Base-by-base conservation (phyloP, 2,797 vertebrate species). In the Acrossocheilus wenchowensis region DNA sequence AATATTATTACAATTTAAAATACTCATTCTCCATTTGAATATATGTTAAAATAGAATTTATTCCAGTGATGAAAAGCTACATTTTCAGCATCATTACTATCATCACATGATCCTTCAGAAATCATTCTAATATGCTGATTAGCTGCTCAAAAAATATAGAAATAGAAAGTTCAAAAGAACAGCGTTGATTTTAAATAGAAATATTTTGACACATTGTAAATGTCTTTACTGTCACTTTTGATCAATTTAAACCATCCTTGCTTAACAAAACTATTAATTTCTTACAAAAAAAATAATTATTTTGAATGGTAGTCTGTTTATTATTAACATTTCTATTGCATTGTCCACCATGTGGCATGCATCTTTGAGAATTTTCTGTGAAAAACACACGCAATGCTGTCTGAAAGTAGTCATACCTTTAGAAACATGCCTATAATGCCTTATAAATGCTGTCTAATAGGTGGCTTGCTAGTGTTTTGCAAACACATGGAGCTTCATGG, bases 401-500 rank as follows among this genome's bases (percentile, higher is more conserved):
- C 26, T 34, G 17, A 54, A 7, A 23, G 43, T 48, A 48, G 17
- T 74, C 14, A 19, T 19, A 48, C 4, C 1, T 17, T 50, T 50
- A 2, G 3, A 74, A 48, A 26, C 45, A 2, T 30, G 45, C 6
- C 17, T 34, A 75, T 75, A 50, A 75, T 12, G 26, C 9, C 17
- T 15, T n/a, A 39, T 45, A 52, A 75, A 52, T 30, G 8, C 45
- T 19, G 7, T 50, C 43, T 50, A 5, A 23, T 48, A 73, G 7
- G 14, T 11, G 4, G n/a, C 43, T 26, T 14, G 71, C 71, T 73
- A 66, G 71, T 15, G 26, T 73, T 73, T 45, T 2, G 57, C 50
- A 81, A 74, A 78, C 36, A 69, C 69, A 85, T 82, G 50, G n/a
- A 83, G 50, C 72, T 83, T 68, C 48, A 72, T 74, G 81, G 81